A percentile compares a stretch with the other conserved stretches of the same genome.
Evolutionary conservation across 2,888 invertebrate species (phyloP).

Genomic region (Taphrorychus bicolor): DNA sequence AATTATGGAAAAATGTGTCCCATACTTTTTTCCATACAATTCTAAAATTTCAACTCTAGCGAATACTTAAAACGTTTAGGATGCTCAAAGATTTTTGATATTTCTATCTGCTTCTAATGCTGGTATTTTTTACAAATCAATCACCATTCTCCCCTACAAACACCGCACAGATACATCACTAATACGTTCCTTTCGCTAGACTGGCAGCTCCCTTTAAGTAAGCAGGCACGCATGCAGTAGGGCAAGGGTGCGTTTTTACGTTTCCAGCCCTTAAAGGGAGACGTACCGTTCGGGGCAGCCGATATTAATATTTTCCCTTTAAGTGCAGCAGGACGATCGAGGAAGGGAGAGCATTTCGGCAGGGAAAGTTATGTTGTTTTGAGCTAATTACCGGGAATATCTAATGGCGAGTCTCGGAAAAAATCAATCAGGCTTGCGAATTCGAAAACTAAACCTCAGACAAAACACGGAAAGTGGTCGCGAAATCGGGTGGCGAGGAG

Average conservation of each 20-base stretch:
- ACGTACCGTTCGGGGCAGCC: slow-evolving; percentile 24
- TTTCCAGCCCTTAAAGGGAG: slow-evolving; percentile 38
- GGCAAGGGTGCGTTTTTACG: slow-evolving; percentile 41
- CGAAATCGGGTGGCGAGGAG: no score
- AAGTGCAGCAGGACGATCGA: slow-evolving; percentile 33
- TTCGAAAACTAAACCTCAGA: neutral
- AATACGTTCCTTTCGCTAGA: slow-evolving; percentile 35
- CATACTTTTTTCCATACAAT: no score
- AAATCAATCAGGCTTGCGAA: neutral
- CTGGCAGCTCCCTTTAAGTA: slow-evolving; percentile 33
- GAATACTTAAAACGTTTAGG: no score
- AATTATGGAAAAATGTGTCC: no score
- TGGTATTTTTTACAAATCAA: no score
- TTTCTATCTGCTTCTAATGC: no score
- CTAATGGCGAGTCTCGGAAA: neutral
- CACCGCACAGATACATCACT: slow-evolving; percentile 36
- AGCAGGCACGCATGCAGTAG: slow-evolving; percentile 40
- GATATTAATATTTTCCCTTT: slow-evolving; percentile 41
- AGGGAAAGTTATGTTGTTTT: slow-evolving; percentile 35
- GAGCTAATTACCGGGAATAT: slow-evolving; percentile 31
- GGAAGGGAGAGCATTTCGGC: slow-evolving; percentile 17
- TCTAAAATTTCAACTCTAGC: no score
- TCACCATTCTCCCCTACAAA: slow-evolving; percentile 4
- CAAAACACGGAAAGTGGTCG: slow-evolving; percentile 1
- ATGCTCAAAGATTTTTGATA: no score